phyloP scores from a whole-genome alignment of 2,113 vertebrate genomes.

The Pelecanus crispus region DNA sequence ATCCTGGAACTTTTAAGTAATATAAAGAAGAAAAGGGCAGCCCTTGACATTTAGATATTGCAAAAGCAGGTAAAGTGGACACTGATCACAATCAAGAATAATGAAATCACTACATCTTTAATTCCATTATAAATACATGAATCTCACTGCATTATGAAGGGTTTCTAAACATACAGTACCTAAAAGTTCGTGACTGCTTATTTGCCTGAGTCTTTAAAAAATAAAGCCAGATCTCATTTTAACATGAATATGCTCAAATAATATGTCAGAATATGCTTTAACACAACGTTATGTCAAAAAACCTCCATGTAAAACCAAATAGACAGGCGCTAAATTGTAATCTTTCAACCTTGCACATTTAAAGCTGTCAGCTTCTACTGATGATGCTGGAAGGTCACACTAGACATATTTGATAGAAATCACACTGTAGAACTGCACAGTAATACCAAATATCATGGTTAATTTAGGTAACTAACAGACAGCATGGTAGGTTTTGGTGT shows the following conservation, averaged over 20 bases:
- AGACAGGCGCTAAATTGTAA: rapidly evolving
- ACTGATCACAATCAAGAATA: neutral
- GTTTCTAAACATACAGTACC: neutral
- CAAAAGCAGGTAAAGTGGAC: neutral
- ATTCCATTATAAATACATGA: neutral
- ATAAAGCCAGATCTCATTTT: neutral
- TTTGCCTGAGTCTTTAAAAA: neutral
- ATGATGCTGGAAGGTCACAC: neutral
- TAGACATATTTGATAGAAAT: neutral
- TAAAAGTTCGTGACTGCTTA: neutral
- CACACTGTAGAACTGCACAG: neutral
- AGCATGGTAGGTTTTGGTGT: neutral
- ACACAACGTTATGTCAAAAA: neutral
- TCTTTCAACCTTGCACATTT: neutral
- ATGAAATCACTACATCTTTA: neutral
- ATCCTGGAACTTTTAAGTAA: neutral
- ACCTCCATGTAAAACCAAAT: neutral
- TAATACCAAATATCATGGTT: neutral
- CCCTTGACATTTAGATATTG: neutral
- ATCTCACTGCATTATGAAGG: neutral
- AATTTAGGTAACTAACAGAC: neutral
- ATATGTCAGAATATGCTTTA: neutral
- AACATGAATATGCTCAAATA: neutral
- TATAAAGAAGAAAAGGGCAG: neutral
- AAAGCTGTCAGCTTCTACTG: neutral